Percentiles rank a stretch among this genome's conserved stretches.
These are phyloP conservation scores for Dusona sp. DNA, from an alignment of 2,888 invertebrate genomes.

Conservation along the genomic window DNA sequence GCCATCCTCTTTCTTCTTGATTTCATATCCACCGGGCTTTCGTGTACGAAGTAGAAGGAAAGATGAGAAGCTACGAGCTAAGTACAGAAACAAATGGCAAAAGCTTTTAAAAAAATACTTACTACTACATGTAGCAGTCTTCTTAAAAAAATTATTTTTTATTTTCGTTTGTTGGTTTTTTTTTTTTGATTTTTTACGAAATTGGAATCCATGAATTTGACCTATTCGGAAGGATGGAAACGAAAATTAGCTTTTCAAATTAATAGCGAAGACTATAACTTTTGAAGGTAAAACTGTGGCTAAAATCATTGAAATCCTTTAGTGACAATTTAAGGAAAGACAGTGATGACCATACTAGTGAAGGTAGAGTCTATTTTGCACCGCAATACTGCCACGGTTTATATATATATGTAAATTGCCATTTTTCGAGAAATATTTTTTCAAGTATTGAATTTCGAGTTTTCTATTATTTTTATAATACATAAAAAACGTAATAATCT, in stretches of 20 bases:
- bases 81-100: conserved; percentile 2
- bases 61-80: conserved; percentile 27
- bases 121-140: neutral
- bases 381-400: too few species aligned
- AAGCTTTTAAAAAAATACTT: conserved; percentile 2
- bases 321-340: too few species aligned
- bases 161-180: neutral
- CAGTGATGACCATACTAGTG: too few species aligned
- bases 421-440: too few species aligned
- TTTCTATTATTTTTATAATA: too few species aligned
- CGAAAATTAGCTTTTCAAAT: neutral
- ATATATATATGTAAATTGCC: too few species aligned
- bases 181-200: neutral
- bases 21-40: conserved; percentile 29
- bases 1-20: conserved; percentile 27
- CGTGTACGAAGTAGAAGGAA: conserved; percentile 50
- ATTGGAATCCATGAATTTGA: neutral
- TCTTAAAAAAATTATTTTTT: neutral
- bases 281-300: neutral
- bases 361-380: too few species aligned
- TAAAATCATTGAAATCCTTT: neutral
- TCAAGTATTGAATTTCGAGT: too few species aligned
- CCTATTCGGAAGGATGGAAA: neutral
- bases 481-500: too few species aligned
- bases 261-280: neutral